Conservation (phyloP, 2,113 vertebrate genomes). For the Colaptes auratus region DNA sequence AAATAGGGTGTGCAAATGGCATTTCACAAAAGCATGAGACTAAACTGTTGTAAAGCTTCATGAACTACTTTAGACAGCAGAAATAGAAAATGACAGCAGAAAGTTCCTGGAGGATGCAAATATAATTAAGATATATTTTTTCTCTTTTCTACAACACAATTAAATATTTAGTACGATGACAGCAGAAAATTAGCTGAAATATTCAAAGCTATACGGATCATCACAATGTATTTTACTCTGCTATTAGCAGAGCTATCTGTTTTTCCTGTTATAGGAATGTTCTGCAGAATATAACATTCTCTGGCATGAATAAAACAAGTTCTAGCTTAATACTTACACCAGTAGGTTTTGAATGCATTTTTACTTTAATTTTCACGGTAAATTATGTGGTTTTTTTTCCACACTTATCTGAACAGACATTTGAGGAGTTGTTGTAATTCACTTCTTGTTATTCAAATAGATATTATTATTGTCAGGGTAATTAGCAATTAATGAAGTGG, state of each 20-base stretch:
- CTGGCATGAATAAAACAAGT: background rate
- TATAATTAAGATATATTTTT: background rate
- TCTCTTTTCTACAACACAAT: background rate
- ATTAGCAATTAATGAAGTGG: constrained; percentile 68
- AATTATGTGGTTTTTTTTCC: constrained; percentile 36
- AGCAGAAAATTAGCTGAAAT: background rate
- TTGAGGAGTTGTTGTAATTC: constrained; percentile 46
- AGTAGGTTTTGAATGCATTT: background rate
- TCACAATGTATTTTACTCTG: background rate
- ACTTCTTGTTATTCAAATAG: constrained; percentile 48
- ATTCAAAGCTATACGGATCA: background rate
- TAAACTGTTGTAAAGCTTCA: background rate
- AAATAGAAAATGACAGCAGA: background rate
- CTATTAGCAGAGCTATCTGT: background rate
- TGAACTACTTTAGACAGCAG: background rate
- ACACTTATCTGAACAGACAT: background rate
- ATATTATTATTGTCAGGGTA: constrained; percentile 47
- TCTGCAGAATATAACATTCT: background rate
- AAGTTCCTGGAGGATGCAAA: background rate
- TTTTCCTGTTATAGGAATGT: background rate
- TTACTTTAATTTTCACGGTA: constrained; percentile 1
- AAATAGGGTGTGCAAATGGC: background rate
- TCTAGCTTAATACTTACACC: background rate
- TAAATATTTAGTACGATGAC: background rate
- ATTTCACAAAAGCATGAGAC: background rate